Evolutionary conservation across 2,888 invertebrate genomes (phyloP), one percentile per base, ranked within the genome.

Genomic region (Lysandra bellargus): DNA sequence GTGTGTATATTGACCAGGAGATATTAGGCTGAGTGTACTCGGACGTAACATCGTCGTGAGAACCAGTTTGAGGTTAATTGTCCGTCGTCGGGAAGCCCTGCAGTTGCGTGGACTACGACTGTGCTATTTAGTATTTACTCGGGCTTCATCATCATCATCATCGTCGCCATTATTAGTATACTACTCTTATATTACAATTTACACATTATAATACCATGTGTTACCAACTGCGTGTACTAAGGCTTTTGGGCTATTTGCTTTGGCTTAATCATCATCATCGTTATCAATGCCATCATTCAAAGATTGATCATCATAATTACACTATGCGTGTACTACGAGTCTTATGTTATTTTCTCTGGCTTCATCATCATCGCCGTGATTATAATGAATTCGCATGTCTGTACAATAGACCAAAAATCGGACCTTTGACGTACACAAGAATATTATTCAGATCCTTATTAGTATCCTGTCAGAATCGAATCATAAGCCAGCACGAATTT

Each of bases 11-110:
- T 49, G 49, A 49, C 12, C 2, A 49, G 57, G 17, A 57, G 14
- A 57, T 57, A 57, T 64, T 1, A 4, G 2, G 30, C 30, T 64
- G 64, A 64, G 30, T 64, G 64, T 64, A 64, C 64, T 23, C 49
- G 9, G 12, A n/a, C 49, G 75, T 75, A 82, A 81, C 79, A 82
- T 83, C 82, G 7, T 83, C 83, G 81, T 84, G 87, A 83, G 87
- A 87, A 87, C 83, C 82, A 82, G 84, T 84, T 84, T 80, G 76
- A 79, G 76, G 78, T 84, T 44, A 75, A 75, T 64, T 64, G 64
- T 30, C 64, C 64, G 64, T 64, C 64, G 64, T 64, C 64, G 64
- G 64, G 30, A 64, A 64, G 64, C 64, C 64, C 64, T 64, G 64
- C 64, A 64, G 64, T 64, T 64, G 64, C 64, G 30, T 64, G 30